These are phyloP conservation scores for Enteromius treurensis DNA, from an alignment of 2,797 vertebrate species.

Conservation along the genomic window DNA sequence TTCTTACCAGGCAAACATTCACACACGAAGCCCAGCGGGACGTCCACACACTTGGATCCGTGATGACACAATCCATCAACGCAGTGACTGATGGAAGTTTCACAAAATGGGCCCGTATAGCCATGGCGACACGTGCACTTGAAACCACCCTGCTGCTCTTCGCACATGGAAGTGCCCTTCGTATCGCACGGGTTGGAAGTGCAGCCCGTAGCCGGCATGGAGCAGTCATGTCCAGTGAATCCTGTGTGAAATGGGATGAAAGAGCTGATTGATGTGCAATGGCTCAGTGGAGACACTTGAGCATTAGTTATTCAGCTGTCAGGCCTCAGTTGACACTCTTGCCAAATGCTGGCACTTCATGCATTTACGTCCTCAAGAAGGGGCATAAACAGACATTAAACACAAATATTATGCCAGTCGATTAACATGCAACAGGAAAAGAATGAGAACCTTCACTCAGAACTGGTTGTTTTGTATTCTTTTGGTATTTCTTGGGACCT, in stretches of 20 bases:
- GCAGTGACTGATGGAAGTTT: slow-evolving; percentile 74
- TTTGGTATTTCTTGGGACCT: background rate
- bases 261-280: slow-evolving; percentile 10
- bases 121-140: slow-evolving; percentile 74
- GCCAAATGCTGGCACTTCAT: slow-evolving; percentile 34
- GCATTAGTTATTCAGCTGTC: slow-evolving; percentile 11
- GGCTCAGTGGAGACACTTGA: slow-evolving; percentile 2
- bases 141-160: slow-evolving; percentile 72
- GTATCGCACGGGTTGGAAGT: slow-evolving; percentile 72
- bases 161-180: slow-evolving; percentile 72
- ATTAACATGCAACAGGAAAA: slow-evolving; percentile 10
- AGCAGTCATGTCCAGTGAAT: slow-evolving; percentile 73
- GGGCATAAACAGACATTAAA: slow-evolving; percentile 19
- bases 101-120: slow-evolving; percentile 69
- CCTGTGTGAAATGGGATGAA: slow-evolving; percentile 60
- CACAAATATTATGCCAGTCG: background rate
- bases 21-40: slow-evolving; percentile 73
- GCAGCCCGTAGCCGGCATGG: slow-evolving; percentile 68
- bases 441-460: background rate
- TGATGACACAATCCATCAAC: slow-evolving; percentile 76
- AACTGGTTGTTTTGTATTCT: background rate
- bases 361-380: slow-evolving; percentile 44
- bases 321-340: slow-evolving; percentile 16
- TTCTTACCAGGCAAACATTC: slow-evolving; percentile 73
- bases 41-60: slow-evolving; percentile 69